phyloP scores from a whole-genome alignment of 2,113 vertebrate genomes.

The Ornithorhynchus anatinus region DNA sequence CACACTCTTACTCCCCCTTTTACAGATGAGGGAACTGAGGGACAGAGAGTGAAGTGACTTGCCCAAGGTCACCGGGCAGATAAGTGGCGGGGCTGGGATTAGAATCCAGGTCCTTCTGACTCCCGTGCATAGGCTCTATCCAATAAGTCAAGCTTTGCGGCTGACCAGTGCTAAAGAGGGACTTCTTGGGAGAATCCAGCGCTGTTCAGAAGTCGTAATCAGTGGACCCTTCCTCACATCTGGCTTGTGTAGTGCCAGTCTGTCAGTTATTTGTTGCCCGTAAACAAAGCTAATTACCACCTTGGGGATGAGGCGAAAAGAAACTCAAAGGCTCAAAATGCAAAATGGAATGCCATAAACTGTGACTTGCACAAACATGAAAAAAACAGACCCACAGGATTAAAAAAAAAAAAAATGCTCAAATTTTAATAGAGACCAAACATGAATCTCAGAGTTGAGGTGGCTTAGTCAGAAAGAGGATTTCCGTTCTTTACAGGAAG shows the following conservation, averaged over 20 bases:
- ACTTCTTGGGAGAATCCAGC: background rate
- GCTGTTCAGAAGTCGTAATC: background rate
- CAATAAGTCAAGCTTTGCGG: no score
- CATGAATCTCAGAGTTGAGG: background rate
- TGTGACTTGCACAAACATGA: background rate
- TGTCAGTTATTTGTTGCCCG: background rate
- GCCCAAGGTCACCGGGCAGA: no score
- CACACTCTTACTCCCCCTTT: no score
- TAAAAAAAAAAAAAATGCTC: background rate
- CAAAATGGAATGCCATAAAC: background rate
- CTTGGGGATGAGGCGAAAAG: background rate
- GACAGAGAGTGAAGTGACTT: no score
- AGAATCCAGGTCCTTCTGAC: no score
- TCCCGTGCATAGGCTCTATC: no score
- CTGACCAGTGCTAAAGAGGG: background rate
- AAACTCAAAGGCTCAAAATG: background rate
- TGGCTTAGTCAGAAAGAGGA: rapidly evolving
- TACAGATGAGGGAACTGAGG: no score
- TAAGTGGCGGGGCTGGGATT: no score
- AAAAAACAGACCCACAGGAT: background rate
- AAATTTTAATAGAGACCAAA: background rate
- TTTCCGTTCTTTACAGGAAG: background rate
- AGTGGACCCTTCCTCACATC: background rate
- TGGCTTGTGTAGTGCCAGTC: background rate
- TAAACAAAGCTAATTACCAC: constrained; percentile 6